Percentiles rank a stretch among this genome's conserved stretches.
Evolutionary conservation across 92 coral and sea anemone genomes (phyloP).

Genomic region (Epizoanthus scotinus): DNA sequence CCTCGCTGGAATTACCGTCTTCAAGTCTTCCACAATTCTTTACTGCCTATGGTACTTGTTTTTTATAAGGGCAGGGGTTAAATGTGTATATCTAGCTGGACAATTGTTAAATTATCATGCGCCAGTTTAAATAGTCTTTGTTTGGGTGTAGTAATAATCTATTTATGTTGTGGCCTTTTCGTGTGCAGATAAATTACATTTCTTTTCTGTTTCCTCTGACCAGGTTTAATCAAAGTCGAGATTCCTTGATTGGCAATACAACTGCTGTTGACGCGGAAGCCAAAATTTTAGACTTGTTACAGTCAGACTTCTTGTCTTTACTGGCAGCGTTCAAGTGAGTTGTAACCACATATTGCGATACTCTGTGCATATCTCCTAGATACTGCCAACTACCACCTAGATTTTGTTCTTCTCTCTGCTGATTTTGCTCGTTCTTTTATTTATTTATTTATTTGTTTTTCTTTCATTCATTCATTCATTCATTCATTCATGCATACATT

Average conservation of each 20-base stretch:
- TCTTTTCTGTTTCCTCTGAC: background rate
- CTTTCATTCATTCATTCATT: background rate
- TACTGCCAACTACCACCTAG: too few relatives aligned
- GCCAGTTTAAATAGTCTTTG: too few relatives aligned
- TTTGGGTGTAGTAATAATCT: too few relatives aligned
- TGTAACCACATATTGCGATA: background rate
- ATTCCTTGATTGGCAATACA: conserved; percentile 66
- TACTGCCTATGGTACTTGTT: too few relatives aligned
- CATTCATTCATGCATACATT: background rate
- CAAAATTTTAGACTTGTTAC: conserved; percentile 70
- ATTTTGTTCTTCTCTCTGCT: background rate
- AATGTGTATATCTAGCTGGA: too few relatives aligned
- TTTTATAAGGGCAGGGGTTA: too few relatives aligned
- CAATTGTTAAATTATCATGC: too few relatives aligned
- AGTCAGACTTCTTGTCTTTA: conserved; percentile 77
- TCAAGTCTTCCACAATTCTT: too few relatives aligned
- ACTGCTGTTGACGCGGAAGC: conserved; percentile 87
- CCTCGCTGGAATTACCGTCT: too few relatives aligned
- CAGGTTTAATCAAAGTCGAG: conserved; percentile 84
- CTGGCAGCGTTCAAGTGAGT: conserved; percentile 86
- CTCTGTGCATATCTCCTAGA: too few relatives aligned
- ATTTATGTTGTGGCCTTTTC: too few relatives aligned
- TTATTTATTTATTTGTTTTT: background rate
- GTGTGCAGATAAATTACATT: background rate
- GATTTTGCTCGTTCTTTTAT: background rate